Percentiles rank a stretch among this genome's conserved stretches.
Evolutionary conservation across 2,797 vertebrate species (phyloP).

Genomic region (Loris lydekkerianus): DNA sequence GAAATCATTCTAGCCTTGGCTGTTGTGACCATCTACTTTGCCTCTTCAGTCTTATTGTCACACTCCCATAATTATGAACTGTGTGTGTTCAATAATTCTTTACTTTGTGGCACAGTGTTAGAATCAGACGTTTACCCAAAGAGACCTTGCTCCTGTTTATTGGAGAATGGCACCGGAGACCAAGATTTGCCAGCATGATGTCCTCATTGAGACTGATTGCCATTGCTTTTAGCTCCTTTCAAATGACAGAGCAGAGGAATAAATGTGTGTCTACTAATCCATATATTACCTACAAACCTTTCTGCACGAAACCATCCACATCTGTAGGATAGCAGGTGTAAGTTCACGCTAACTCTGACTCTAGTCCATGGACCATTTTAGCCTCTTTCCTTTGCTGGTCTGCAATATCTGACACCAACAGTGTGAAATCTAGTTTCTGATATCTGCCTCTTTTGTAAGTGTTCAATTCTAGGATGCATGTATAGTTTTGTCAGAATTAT

Average conservation of each 20-base stretch:
- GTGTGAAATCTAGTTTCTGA: background rate
- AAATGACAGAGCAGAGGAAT: background rate
- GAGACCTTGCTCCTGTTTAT: background rate
- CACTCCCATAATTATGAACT: background rate
- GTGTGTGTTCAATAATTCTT: background rate
- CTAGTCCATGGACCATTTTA: background rate
- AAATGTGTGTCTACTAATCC: background rate
- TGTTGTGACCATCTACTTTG: background rate
- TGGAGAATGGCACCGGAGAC: background rate
- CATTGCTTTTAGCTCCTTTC: background rate
- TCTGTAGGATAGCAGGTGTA: accelerated
- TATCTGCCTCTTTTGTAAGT: background rate
- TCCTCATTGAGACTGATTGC: background rate
- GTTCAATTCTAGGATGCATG: background rate
- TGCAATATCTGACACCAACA: background rate
- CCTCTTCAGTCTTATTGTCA: background rate
- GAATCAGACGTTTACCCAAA: background rate
- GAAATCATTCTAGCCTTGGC: background rate
- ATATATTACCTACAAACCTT: background rate
- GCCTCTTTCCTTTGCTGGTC: background rate
- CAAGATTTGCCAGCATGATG: background rate
- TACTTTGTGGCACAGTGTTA: background rate
- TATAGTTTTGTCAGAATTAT: background rate
- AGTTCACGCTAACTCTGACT: background rate
- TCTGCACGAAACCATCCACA: background rate